phyloP scores from a whole-genome alignment of 2,797 vertebrate species.

The Harpagifer antarcticus region DNA sequence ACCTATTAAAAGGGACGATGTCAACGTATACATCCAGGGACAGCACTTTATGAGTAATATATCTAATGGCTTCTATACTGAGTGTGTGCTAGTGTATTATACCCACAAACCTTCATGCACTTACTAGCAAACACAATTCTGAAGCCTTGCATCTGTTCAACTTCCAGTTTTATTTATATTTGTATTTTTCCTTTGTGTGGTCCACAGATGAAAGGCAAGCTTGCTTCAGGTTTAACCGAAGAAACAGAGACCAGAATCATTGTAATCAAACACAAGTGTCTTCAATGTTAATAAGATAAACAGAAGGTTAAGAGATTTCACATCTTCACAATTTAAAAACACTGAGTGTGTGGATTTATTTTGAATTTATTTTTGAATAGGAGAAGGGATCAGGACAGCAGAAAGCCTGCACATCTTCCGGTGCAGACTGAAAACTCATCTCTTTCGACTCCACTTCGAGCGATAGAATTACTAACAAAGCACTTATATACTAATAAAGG shows the following conservation, averaged over 20 bases:
- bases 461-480: no score
- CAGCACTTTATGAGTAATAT: conserved; percentile 78
- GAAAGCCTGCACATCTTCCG: no score
- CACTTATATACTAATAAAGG: no score
- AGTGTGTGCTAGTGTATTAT: conserved; percentile 42
- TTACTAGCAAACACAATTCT: conserved; percentile 25
- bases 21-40: conserved; percentile 69
- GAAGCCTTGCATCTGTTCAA: conserved; percentile 21
- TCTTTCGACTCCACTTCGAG: no score
- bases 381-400: no score
- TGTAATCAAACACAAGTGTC: background rate
- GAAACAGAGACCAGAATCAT: background rate
- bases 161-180: conserved; percentile 4
- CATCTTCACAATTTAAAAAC: background rate
- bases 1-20: conserved; percentile 79
- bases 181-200: conserved; percentile 26
- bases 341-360: background rate
- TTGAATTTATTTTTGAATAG: background rate
- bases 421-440: no score
- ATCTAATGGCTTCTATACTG: conserved; percentile 78
- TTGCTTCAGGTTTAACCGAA: conserved; percentile 3
- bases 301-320: background rate
- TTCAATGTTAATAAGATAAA: background rate
- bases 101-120: conserved; percentile 38
- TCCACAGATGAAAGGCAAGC: conserved; percentile 26